phyloP scores from a whole-genome alignment of 2,113 vertebrate genomes.

The Psettodes erumei region DNA sequence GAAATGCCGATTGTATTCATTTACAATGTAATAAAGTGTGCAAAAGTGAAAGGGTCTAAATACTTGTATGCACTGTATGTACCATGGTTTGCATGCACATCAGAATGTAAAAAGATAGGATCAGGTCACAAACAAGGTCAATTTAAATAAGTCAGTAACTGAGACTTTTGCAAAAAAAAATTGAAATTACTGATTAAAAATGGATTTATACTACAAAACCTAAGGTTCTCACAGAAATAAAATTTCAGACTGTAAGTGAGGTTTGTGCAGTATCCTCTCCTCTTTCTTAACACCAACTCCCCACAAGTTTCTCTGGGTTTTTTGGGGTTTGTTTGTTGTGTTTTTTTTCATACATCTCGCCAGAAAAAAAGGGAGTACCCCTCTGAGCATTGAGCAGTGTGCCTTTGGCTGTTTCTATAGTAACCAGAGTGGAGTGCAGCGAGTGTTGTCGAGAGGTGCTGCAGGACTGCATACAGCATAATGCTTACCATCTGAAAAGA shows the following conservation, averaged over 20 bases:
- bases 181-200: too few relatives aligned
- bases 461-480: constrained; percentile 4
- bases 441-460: constrained; percentile 26
- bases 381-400: background rate
- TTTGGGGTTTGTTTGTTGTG: too few relatives aligned
- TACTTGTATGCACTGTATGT: too few relatives aligned
- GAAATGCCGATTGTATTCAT: too few relatives aligned
- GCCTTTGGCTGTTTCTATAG: constrained; percentile 80
- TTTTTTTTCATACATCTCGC: too few relatives aligned
- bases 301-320: too few relatives aligned
- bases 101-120: background rate
- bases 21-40: too few relatives aligned
- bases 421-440: constrained; percentile 81
- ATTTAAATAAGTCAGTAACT: too few relatives aligned
- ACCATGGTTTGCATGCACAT: background rate
- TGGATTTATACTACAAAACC: too few relatives aligned
- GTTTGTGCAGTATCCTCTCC: background rate
- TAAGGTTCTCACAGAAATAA: background rate
- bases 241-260: background rate
- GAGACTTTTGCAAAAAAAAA: too few relatives aligned
- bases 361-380: background rate
- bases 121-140: background rate
- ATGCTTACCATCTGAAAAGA: background rate
- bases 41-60: too few relatives aligned
- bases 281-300: background rate